Base-by-base conservation (phyloP, 2,113 vertebrate genomes). In the Xenopus laevis region DNA sequence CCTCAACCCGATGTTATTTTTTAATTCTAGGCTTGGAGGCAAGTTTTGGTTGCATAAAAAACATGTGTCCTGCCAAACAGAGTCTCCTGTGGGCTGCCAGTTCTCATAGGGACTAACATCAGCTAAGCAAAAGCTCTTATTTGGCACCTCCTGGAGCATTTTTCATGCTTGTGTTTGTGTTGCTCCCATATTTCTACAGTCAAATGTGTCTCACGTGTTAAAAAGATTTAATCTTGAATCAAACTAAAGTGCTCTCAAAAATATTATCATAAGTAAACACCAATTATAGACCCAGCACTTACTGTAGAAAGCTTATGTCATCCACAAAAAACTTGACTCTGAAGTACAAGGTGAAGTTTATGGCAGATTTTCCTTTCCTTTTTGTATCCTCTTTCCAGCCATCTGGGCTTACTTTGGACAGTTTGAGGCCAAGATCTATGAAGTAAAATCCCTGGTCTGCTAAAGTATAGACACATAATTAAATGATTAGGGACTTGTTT, bases 291-390 rank as follows among this genome's bases (percentile, higher is more conserved):
- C 53, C 55, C 16, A 69, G 69, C 67, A 85, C 96, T 93, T 83
- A 99, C 97, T 98, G 97, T 86, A 98, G 95, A 59, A 97, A 84
- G 79, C 85, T 93, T 83, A 96, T 84, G 71, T 99, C 96, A 77
- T 99, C 96, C 57, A 95, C 84, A 83, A 98, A 99, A 87, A 98
- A 99, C 81, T 98, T 98, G 68, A 99, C 88, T 72, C 97, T 94
- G 69, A 99, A 90, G 82, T 95, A 98, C 62, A 99, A 87, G 75
- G 85, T 96, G 82, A 99, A 99, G 81, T 89, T 90, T 65, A 96
- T 72, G 17, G 92, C 84, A 0, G 79, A 77, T 86, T 94, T 97
- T 78, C 82, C 88, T 83, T 93, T 96, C 79, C 95, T 98, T 83
- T 92, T 98, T 2, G 91, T 81, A 62, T 96, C 95, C 59, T 99